Percentiles rank a stretch among this genome's conserved stretches.
Evolutionary conservation across 2,888 invertebrate genomes (phyloP).

Genomic region (Tinea trinotella): DNA sequence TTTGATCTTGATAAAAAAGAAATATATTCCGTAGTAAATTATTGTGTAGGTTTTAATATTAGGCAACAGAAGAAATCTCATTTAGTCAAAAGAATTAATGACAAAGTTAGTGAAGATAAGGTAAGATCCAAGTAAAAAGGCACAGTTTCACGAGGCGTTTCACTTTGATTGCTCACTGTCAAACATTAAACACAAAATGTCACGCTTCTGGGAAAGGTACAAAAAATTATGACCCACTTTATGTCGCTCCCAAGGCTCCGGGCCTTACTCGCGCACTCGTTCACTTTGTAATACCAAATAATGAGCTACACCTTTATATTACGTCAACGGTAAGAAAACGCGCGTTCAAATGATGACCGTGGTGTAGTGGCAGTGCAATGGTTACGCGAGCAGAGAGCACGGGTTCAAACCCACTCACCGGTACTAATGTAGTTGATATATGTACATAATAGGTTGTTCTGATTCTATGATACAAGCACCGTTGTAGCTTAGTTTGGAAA

Average conservation of each 20-base stretch:
- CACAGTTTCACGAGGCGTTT: conserved; percentile 13
- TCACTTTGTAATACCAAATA: conserved; percentile 7
- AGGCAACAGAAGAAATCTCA: neutral
- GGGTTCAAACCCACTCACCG: no score
- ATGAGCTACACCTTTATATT: neutral
- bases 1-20: no score
- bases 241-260: neutral
- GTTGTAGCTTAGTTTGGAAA: no score
- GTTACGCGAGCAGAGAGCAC: no score
- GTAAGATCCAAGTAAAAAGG: neutral
- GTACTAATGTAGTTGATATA: no score
- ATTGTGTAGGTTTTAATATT: neutral
- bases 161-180: conserved; percentile 14
- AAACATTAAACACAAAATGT: conserved; percentile 11
- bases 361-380: no score
- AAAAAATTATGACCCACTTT: conserved; percentile 17
- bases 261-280: neutral
- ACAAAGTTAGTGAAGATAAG: conserved; percentile 11
- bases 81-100: neutral
- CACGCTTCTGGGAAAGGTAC: conserved; percentile 9
- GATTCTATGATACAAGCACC: no score
- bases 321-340: no score
- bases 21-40: neutral
- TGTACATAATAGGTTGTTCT: no score
- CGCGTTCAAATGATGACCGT: no score